Base-by-base conservation (phyloP, 2,797 vertebrate species). In the Eptatretus atami region DNA sequence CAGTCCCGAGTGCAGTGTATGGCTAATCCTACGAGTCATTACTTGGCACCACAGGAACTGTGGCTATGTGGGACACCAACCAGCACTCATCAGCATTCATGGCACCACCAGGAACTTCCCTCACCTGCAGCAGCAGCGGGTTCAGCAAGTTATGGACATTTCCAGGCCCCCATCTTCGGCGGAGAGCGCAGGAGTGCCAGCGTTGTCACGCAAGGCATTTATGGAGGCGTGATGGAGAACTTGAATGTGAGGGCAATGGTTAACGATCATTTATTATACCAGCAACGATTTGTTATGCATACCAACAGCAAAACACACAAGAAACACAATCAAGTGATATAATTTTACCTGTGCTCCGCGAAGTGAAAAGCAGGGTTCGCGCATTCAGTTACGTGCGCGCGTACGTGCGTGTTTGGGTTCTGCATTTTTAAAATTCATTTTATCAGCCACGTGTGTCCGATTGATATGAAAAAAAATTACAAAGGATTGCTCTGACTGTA, bases 11-110 rank as follows among this genome's bases (percentile, higher is more conserved):
- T 24, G n/a, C 57, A n/a, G 57, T 61, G 57, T 61, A 61, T 24
- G 57, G 57, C 57, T 61, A 61, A 61, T 24, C 25, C 57, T n/a
- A 10, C 57, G 57, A 3, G n/a, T 10, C 57, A n/a, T n/a, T 61
- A 61, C 11, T 12, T 61, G 57, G 57, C 57, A 12, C 57, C n/a
- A 25, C 57, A 61, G 57, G n/a, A 25, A 25, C 57, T 9, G 57
- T 24, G 11, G 57, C n/a, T 24, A 61, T 24, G n/a, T n/a, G n/a
- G n/a, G 25, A 10, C 57, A 61, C 57, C 57, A 61, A 25, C 25
- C 57, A n/a, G 57, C n/a, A n/a, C n/a, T 61, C 57, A 25, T n/a
- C 15, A 25, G 57, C 57, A n/a, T 61, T 61, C 57, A 25, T 61
- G n/a, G n/a, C 57, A 25, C 57, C 57, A 25, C 57, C 57, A 25